phyloP scores from a whole-genome alignment of 2,888 invertebrate genomes.

The Xanthia togata region DNA sequence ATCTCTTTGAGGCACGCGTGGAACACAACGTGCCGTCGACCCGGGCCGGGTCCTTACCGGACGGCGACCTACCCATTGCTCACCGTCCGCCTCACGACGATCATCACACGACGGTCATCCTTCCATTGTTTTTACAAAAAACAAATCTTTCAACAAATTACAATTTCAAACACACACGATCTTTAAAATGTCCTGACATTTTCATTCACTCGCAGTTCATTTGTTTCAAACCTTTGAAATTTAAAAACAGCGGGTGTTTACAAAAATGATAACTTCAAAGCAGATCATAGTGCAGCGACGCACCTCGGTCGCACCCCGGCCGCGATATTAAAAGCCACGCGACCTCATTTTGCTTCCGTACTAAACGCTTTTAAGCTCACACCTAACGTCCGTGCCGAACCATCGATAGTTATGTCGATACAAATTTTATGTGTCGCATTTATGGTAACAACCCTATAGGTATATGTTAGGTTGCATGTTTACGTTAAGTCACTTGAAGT shows the following conservation, averaged over 20 bases:
- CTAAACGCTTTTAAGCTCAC: constrained; percentile 82
- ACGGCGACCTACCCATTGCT: too few species aligned
- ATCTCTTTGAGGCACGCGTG: too few species aligned
- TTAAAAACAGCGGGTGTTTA: constrained; percentile 25
- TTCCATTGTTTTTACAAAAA: background rate
- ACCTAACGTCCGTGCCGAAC: constrained; percentile 70
- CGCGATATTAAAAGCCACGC: constrained; percentile 84
- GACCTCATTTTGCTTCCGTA: constrained; percentile 87
- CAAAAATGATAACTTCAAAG: constrained; percentile 55
- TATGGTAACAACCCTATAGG: constrained; percentile 23
- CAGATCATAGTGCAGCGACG: constrained; percentile 64
- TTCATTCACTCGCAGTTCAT: constrained; percentile 7
- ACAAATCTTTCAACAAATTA: constrained; percentile 4
- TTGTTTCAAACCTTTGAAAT: constrained; percentile 21
- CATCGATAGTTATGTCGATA: constrained; percentile 63
- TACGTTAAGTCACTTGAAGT: background rate
- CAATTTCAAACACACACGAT: constrained; percentile 4
- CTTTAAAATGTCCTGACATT: background rate
- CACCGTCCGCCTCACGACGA: too few species aligned
- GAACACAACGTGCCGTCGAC: too few species aligned
- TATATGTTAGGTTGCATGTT: constrained; percentile 15
- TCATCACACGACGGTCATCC: too few species aligned
- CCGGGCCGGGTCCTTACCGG: too few species aligned
- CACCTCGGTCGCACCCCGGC: constrained; percentile 76
- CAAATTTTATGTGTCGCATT: constrained; percentile 28